Conservation (phyloP, 1,140 invertebrate species). For the Schlechtendalia chinensis region DNA sequence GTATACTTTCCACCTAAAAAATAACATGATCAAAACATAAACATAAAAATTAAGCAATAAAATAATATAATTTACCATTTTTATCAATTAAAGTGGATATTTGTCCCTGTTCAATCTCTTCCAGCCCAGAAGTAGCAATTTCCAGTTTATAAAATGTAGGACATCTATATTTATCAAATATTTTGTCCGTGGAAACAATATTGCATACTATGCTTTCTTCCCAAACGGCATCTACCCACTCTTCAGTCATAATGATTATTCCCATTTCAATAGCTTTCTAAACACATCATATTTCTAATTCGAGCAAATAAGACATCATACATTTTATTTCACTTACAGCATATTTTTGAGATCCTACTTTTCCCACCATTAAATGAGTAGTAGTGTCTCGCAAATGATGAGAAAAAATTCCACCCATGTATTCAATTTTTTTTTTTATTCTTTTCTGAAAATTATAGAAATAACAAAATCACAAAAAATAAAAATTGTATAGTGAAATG, state of each 20-base stretch:
- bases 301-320: background rate
- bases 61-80: conserved; percentile 61
- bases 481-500: background rate
- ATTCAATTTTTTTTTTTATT: conserved; percentile 69
- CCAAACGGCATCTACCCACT: conserved; percentile 82
- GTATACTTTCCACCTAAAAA: conserved; percentile 52
- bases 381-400: conserved; percentile 68
- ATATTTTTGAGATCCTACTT: conserved; percentile 71
- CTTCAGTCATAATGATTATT: conserved; percentile 72
- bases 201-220: conserved; percentile 63
- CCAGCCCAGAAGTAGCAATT: conserved; percentile 76
- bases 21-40: background rate
- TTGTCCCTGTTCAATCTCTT: conserved; percentile 65
- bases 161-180: conserved; percentile 68
- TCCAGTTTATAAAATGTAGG: conserved; percentile 77
- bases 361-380: conserved; percentile 80
- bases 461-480: background rate
- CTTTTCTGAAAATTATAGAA: conserved; percentile 59
- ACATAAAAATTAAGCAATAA: background rate
- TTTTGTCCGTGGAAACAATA: conserved; percentile 65
- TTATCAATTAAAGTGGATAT: conserved; percentile 70
- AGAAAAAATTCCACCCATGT: conserved; percentile 80
- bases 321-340: conserved; percentile 59
- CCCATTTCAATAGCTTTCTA: conserved; percentile 71
- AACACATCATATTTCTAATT: conserved; percentile 51